These are phyloP conservation scores for Drosophila tropicalis DNA, from an alignment of 1,140 invertebrate species.

Conservation along the genomic window DNA sequence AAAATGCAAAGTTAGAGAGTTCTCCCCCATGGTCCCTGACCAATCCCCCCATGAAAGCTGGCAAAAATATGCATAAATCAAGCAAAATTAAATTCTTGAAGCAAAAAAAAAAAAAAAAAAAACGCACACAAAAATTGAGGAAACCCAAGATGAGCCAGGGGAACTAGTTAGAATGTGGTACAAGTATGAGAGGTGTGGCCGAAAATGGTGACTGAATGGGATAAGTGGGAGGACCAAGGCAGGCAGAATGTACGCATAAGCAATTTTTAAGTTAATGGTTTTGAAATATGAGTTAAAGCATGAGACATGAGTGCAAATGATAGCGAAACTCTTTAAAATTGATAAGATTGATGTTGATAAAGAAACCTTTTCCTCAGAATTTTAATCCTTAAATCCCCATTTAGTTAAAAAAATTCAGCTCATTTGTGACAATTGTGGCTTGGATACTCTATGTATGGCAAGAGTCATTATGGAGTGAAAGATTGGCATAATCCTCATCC, in stretches of 20 bases:
- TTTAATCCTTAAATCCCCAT: neutral
- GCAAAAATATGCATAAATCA: constrained; percentile 73
- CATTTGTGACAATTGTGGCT: neutral
- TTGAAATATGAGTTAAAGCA: constrained; percentile 38
- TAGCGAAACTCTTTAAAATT: too few relatives aligned
- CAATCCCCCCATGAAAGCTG: constrained; percentile 6
- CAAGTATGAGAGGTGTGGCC: constrained; percentile 36
- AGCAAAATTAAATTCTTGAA: constrained; percentile 71
- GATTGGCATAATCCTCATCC: too few relatives aligned
- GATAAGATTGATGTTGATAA: too few relatives aligned
- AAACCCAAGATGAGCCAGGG: constrained; percentile 22
- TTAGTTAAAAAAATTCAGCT: neutral
- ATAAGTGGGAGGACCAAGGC: too few relatives aligned
- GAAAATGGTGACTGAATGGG: neutral
- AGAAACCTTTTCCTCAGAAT: too few relatives aligned
- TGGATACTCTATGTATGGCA: neutral
- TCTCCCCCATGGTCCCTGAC: constrained; percentile 9
- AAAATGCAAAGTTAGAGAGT: constrained; percentile 37
- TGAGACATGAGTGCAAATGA: neutral
- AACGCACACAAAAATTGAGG: constrained; percentile 34
- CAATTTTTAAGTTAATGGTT: constrained; percentile 39
- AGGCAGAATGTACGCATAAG: too few relatives aligned
- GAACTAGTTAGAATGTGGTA: constrained; percentile 26
- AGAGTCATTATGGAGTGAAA: too few relatives aligned
- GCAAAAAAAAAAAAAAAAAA: constrained; percentile 37